Conservation (phyloP, 2,797 vertebrate genomes). For the Lerista edwardsae region DNA sequence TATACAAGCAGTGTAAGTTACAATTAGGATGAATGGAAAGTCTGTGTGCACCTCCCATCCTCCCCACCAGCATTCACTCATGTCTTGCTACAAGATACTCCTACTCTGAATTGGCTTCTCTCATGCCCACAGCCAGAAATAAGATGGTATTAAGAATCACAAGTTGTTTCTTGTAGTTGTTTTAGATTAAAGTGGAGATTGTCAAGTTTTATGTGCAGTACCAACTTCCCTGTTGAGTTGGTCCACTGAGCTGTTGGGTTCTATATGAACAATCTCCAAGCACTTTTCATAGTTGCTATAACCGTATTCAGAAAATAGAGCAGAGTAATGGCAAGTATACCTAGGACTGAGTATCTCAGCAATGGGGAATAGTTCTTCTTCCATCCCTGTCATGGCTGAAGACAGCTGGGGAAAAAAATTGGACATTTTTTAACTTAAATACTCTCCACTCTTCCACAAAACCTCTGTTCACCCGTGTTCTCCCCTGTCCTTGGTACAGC, state of each 20-base stretch:
- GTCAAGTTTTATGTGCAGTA: neutral
- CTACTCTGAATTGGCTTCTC: neutral
- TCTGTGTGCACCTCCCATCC: neutral
- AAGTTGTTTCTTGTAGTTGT: neutral
- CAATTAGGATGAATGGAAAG: neutral
- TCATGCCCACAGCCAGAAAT: neutral
- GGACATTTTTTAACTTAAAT: neutral
- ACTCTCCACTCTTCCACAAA: neutral
- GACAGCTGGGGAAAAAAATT: constrained; percentile 18
- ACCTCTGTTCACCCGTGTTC: neutral
- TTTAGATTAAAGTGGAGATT: neutral
- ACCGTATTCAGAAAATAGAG: neutral
- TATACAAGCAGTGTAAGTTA: neutral
- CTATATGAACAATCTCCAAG: neutral
- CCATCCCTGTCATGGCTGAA: constrained; percentile 41
- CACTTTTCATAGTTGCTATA: neutral
- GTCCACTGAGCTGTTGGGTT: neutral
- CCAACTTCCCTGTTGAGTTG: neutral
- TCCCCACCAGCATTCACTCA: neutral
- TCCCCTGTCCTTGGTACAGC: neutral
- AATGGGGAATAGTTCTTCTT: constrained; percentile 60
- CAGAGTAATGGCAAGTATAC: constrained; percentile 50
- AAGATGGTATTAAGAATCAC: neutral
- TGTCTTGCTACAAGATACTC: neutral
- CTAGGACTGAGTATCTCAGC: constrained; percentile 63